phyloP scores from a whole-genome alignment of 2,888 invertebrate genomes.

The Oxystoma pomonae region DNA sequence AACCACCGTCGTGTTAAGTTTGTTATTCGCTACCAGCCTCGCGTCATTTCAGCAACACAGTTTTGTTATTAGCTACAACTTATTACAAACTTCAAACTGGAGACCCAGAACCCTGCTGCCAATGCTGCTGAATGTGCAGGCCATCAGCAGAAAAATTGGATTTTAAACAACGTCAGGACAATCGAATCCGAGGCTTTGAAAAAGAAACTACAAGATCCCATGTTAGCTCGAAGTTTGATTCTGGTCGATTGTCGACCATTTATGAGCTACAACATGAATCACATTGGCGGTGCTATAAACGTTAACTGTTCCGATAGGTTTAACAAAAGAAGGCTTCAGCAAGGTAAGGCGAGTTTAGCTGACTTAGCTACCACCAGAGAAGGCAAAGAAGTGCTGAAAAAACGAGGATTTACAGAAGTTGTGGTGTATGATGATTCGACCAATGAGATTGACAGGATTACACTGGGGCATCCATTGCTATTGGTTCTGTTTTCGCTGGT shows the following conservation, averaged over 20 bases:
- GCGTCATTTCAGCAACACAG: too few relatives aligned
- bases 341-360: slow-evolving; percentile 60
- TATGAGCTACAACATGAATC: slow-evolving; percentile 64
- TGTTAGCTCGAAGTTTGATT: slow-evolving; percentile 44
- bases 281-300: slow-evolving; percentile 65
- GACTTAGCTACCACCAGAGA: slow-evolving; percentile 62
- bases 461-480: slow-evolving; percentile 58
- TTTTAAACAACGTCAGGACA: slow-evolving; percentile 52
- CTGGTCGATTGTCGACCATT: slow-evolving; percentile 66
- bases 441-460: slow-evolving; percentile 56
- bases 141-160: slow-evolving; percentile 50
- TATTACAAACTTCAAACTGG: slow-evolving; percentile 60
- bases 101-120: slow-evolving; percentile 48
- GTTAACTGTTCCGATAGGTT: slow-evolving; percentile 68
- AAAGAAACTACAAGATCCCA: slow-evolving; percentile 43
- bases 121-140: slow-evolving; percentile 55
- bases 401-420: slow-evolving; percentile 56
- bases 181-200: slow-evolving; percentile 53
- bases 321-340: slow-evolving; percentile 61
- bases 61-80: too few relatives aligned
- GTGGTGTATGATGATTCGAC: slow-evolving; percentile 68
- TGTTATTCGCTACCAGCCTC: too few relatives aligned
- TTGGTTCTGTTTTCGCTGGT: slow-evolving; percentile 63
- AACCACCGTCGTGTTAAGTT: too few relatives aligned
- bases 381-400: slow-evolving; percentile 58